A percentile compares a stretch with the other conserved stretches of the same genome.
These are phyloP conservation scores for Mustela erminea DNA, from an alignment of 2,797 vertebrate species.

Conservation along the genomic window DNA sequence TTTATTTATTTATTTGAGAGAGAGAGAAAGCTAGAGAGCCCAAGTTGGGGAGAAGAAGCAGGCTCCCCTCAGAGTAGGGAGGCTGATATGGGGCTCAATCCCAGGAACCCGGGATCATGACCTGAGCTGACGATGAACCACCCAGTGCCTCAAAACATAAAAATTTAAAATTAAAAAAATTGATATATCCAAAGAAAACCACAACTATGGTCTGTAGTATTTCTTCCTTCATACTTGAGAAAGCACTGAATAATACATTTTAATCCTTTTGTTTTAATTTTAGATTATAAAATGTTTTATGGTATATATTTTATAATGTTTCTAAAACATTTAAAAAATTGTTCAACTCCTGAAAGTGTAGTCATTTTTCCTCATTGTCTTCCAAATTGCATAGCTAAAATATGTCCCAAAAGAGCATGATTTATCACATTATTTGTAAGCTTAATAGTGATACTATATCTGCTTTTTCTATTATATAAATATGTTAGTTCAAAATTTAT, in stretches of 20 bases:
- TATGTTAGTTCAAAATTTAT: neutral
- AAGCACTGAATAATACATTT: neutral
- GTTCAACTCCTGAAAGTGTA: neutral
- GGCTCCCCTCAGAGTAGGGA: too few species aligned
- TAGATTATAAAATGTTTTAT: neutral
- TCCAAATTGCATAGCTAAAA: neutral
- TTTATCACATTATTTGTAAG: neutral
- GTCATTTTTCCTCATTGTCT: neutral
- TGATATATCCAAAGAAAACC: neutral
- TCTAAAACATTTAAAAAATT: neutral
- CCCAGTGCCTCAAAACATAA: neutral
- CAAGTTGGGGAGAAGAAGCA: too few species aligned
- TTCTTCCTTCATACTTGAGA: neutral
- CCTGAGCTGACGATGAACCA: too few species aligned
- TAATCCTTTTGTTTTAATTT: neutral
- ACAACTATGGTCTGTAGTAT: neutral
- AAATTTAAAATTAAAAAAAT: neutral
- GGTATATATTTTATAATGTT: neutral
- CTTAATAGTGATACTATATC: neutral
- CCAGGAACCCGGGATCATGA: too few species aligned
- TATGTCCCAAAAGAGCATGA: neutral
- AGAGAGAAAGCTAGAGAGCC: too few species aligned
- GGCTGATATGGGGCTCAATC: fast-evolving
- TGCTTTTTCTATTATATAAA: neutral
- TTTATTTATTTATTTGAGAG: too few species aligned